Evolutionary conservation across 2,797 vertebrate genomes (phyloP).

Genomic region (Gallinago solitaria): DNA sequence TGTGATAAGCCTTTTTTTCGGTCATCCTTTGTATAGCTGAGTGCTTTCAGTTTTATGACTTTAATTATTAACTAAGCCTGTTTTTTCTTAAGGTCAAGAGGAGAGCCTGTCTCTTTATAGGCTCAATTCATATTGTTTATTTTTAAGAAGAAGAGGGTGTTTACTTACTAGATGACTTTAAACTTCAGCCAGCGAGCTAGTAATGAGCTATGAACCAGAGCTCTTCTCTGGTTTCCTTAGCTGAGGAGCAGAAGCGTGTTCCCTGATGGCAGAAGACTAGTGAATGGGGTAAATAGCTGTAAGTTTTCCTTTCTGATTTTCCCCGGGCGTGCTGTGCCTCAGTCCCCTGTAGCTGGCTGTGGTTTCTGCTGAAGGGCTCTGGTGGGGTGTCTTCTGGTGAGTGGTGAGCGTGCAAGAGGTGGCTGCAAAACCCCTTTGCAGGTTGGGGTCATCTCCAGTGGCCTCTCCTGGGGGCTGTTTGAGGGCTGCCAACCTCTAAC

Average conservation of each 20-base stretch:
- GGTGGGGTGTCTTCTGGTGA: not conserved
- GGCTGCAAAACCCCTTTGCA: fast-evolving
- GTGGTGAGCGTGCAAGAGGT: not conserved
- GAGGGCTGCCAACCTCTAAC: not conserved
- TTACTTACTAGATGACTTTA: not conserved
- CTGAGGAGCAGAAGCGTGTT: not conserved
- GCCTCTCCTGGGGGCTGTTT: not conserved
- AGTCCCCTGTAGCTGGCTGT: not conserved
- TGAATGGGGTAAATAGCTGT: not conserved
- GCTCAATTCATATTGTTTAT: not conserved
- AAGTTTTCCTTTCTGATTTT: not conserved
- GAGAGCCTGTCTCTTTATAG: not conserved
- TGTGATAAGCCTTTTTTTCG: not conserved
- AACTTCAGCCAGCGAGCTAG: not conserved
- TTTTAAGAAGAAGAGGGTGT: not conserved
- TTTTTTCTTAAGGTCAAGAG: not conserved
- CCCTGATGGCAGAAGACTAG: not conserved
- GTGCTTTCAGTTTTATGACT: not conserved
- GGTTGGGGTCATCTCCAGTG: not conserved
- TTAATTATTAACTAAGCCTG: not conserved
- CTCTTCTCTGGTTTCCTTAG: not conserved
- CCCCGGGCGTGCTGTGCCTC: fast-evolving
- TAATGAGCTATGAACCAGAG: not conserved
- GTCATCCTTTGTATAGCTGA: not conserved
- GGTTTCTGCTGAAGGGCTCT: not conserved